A percentile compares a stretch with the other conserved stretches of the same genome.
phyloP scores from a whole-genome alignment of 2,888 invertebrate genomes.

The Conistra vaccinii region DNA sequence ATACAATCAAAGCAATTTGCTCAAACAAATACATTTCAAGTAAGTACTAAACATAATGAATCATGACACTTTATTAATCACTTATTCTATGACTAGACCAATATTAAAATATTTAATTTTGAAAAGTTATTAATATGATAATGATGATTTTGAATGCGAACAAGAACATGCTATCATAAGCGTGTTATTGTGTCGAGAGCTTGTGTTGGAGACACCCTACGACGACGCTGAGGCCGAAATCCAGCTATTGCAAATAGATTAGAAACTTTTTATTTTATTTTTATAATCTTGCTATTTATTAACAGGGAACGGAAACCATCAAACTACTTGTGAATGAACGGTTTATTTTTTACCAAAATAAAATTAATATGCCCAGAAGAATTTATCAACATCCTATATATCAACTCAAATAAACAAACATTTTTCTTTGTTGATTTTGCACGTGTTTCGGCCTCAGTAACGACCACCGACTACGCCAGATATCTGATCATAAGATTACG shows the following conservation, averaged over 20 bases:
- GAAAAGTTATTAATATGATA: slow-evolving; percentile 31
- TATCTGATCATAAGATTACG: not conserved
- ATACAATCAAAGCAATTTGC: slow-evolving; percentile 44
- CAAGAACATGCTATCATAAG: slow-evolving; percentile 39
- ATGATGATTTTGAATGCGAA: slow-evolving; percentile 31
- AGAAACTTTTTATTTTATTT: not conserved
- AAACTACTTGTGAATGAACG: no score
- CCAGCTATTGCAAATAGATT: not conserved
- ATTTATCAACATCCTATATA: not conserved
- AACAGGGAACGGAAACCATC: no score
- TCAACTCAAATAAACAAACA: not conserved
- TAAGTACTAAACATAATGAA: slow-evolving; percentile 43
- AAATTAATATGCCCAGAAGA: not conserved
- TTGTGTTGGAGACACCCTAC: slow-evolving; percentile 13
- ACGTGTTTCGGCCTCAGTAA: slow-evolving; percentile 20
- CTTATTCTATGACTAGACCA: slow-evolving; percentile 69
- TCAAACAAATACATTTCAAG: slow-evolving; percentile 29
- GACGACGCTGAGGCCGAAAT: slow-evolving; percentile 8
- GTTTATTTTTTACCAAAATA: not conserved
- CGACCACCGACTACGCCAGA: not conserved
- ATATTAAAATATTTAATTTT: slow-evolving; percentile 46
- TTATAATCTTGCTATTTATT: no score
- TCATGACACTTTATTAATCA: slow-evolving; percentile 39
- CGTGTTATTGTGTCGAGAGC: slow-evolving; percentile 40
- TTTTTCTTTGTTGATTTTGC: not conserved